Base-by-base conservation (phyloP, 2,113 vertebrate genomes). In the Empidonax traillii region DNA sequence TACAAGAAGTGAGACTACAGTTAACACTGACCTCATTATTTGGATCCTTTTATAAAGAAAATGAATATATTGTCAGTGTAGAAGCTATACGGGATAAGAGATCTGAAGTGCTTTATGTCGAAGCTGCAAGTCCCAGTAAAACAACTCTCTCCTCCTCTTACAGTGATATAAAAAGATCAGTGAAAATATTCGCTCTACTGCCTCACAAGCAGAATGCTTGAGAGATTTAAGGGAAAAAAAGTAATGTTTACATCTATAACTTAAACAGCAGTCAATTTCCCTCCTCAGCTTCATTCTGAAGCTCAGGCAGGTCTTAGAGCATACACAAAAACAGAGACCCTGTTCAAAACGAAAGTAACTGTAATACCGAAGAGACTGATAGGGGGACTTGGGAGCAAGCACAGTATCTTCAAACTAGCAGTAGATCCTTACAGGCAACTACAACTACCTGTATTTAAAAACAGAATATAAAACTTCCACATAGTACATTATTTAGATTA, bases 301-400 rank as follows among this genome's bases (percentile, higher is more conserved):
- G 24, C 30, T 87, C 39, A 46, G 3, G 10, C 47, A 69, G 30
- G 17, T 86, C 72, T 90, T 62, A 5, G 44, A 78, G 52, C 33
- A 94, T 12, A 90, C 89, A 87, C 16, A 82, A 37, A 92, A 83
- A 75, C 25, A 91, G 71, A 85, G 76, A 67, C 63, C 22, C 43
- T 90, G 23, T 59, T 78, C 43, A 31, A 78, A 93, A 87, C 49
- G 21, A 87, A 80, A 94, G 49, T 69, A 53, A 93, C 52, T 88
- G 87, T 90, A 95, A 94, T 93, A 96, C 68, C 90, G 56, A 58
- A 61, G 18, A 93, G 52, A 49, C 58, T 88, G 83, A 65, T 43
- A 93, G 69, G 82, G 77, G 82, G 61, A 94, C 79, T 87, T 75
- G 0, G 18, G 52, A 86, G 75, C 62, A 91, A 74, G 47, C 49